phyloP scores from a whole-genome alignment of 2,113 vertebrate species.

The Pteruthius melanotis region DNA sequence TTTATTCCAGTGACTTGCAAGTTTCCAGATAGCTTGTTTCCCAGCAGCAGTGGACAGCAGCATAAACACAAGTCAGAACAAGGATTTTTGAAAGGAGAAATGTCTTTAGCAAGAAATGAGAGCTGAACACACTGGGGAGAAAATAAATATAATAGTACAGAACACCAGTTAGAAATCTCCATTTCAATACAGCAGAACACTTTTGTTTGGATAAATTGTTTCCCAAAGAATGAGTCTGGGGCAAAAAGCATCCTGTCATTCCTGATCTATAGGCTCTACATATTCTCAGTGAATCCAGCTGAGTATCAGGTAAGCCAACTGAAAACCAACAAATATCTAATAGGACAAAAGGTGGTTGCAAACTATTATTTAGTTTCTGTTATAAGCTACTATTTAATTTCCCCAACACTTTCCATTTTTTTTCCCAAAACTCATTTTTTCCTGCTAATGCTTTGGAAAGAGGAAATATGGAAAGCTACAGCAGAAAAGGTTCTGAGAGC shows the following conservation, averaged over 20 bases:
- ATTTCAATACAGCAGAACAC: not conserved
- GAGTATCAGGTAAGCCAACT: not conserved
- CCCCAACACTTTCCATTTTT: not conserved
- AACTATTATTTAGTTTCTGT: not conserved
- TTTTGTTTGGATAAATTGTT: not conserved
- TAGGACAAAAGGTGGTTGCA: not conserved
- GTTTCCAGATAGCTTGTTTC: not conserved
- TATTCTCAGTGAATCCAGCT: not conserved
- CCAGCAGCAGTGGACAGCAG: not conserved
- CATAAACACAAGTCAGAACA: not conserved
- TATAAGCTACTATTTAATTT: not conserved
- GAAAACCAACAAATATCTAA: not conserved
- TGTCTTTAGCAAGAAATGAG: not conserved
- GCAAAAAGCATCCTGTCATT: not conserved
- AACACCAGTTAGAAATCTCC: not conserved
- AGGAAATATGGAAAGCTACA: not conserved
- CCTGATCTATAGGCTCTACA: not conserved
- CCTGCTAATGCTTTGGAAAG: not conserved
- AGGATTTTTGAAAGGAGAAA: not conserved
- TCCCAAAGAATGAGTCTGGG: not conserved
- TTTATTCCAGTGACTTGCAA: not conserved
- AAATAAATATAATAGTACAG: not conserved
- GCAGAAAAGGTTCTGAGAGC: not conserved
- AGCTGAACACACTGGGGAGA: not conserved
- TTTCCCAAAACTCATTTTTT: fast-evolving